Evolutionary conservation across 2,888 invertebrate genomes (phyloP).

Genomic region (Pachymerium ferrugineum): DNA sequence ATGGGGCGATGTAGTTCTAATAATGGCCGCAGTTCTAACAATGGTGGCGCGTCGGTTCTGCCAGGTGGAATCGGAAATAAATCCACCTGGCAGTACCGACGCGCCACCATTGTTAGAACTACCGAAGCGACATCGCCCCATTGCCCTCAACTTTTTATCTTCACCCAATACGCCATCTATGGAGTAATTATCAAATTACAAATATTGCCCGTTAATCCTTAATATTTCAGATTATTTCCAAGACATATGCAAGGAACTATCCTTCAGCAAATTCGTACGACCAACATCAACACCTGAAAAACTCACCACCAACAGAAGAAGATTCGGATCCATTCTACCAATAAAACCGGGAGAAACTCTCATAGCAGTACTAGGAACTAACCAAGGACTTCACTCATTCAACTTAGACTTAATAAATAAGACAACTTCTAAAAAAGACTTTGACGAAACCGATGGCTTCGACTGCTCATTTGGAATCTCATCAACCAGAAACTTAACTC

Average conservation of each 20-base stretch:
- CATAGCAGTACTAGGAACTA: background rate
- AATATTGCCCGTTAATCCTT: too few relatives aligned
- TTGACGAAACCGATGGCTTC: background rate
- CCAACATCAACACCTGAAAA: background rate
- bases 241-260: background rate
- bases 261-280: background rate
- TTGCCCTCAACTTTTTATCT: too few relatives aligned
- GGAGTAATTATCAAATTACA: too few relatives aligned
- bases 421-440: background rate
- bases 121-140: too few relatives aligned
- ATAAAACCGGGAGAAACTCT: background rate
- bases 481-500: background rate
- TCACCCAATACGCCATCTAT: too few relatives aligned
- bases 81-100: too few relatives aligned
- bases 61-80: too few relatives aligned
- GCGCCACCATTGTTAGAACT: too few relatives aligned
- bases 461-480: background rate
- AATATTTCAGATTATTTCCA: background rate
- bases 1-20: too few relatives aligned
- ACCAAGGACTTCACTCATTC: background rate
- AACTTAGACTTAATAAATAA: background rate
- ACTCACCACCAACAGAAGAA: background rate
- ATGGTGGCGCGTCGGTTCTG: too few relatives aligned
- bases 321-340: background rate
- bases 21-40: too few relatives aligned